Evolutionary conservation across 2,113 vertebrate species (phyloP), one percentile per base, ranked within the genome.

Genomic region (Aptenodytes patagonicus): DNA sequence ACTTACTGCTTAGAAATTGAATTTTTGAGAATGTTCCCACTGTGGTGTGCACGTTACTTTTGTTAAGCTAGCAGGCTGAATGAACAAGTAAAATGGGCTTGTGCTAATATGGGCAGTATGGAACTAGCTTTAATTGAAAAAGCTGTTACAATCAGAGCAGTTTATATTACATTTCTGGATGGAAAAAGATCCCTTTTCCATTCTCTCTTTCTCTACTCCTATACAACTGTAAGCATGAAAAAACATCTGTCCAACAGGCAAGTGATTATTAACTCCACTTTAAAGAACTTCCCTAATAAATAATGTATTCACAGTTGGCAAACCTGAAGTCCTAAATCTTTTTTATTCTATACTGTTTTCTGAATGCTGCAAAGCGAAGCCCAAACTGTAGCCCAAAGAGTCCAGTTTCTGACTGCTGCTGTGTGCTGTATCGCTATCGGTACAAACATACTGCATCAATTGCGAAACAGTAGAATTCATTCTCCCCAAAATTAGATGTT

Each of bases 61-160:
- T 78, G 84, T 84, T 85, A 87, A 92, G 17, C 21, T 52, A 68
- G 49, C 17, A 82, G 54, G 38, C 42, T 64, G 68, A 95, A 69
- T 42, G 83, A 91, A 49, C 60, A 83, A 83, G 51, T 77, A 55
- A 90, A 94, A 96, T 89, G 38, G n/a, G 17, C 13, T 93, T 87
- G 49, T 79, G 60, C 57, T 94, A 61, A 92, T 85, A 72, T 24
- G 62, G 87, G 52, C 51, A 62, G 28, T 87, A 79, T 73, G 66
- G 44, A 93, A 47, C 47, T 38, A 80, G 15, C 31, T 82, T 89
- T 92, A 95, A 91, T 72, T 92, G 85, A 83, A 96, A 95, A 88
- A 69, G 24, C 55, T 93, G 42, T 73, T 94, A 60, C 52, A 73
- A 58, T 83, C 52, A 66, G 68, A 73, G 46, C 25, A 77, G 80